phyloP scores from a whole-genome alignment of 2,797 vertebrate genomes.

The Lophotriccus pileatus region DNA sequence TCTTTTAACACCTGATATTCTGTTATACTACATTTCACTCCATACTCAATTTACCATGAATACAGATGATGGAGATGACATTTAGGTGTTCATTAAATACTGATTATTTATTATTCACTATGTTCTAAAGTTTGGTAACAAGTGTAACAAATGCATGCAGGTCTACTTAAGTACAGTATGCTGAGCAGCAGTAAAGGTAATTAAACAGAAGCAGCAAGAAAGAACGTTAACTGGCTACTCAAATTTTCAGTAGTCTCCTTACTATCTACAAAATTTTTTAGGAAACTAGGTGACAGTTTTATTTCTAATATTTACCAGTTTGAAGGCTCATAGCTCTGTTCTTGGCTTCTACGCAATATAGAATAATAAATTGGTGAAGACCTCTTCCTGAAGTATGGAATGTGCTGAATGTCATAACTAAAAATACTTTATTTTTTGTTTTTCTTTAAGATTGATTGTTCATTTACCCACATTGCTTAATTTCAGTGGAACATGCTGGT shows the following conservation, averaged over 20 bases:
- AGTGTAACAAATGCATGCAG: background rate
- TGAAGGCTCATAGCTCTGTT: background rate
- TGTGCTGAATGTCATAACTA: background rate
- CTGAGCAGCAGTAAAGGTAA: background rate
- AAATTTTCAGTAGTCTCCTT: background rate
- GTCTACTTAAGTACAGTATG: background rate
- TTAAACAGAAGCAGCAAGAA: background rate
- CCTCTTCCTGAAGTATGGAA: background rate
- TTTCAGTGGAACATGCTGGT: background rate
- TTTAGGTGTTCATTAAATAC: background rate
- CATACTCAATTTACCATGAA: background rate
- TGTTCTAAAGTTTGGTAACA: background rate
- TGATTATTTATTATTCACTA: background rate
- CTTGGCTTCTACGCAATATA: background rate
- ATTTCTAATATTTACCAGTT: background rate
- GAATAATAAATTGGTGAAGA: background rate
- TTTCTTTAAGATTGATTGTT: background rate
- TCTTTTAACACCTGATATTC: background rate
- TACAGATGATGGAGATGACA: background rate
- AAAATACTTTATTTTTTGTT: background rate
- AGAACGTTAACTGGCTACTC: background rate
- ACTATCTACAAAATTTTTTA: background rate
- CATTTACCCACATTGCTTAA: background rate
- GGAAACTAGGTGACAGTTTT: background rate
- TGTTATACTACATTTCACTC: background rate